Evolutionary conservation across 2,113 vertebrate genomes (phyloP).

Genomic region (Bubo blakistoni): DNA sequence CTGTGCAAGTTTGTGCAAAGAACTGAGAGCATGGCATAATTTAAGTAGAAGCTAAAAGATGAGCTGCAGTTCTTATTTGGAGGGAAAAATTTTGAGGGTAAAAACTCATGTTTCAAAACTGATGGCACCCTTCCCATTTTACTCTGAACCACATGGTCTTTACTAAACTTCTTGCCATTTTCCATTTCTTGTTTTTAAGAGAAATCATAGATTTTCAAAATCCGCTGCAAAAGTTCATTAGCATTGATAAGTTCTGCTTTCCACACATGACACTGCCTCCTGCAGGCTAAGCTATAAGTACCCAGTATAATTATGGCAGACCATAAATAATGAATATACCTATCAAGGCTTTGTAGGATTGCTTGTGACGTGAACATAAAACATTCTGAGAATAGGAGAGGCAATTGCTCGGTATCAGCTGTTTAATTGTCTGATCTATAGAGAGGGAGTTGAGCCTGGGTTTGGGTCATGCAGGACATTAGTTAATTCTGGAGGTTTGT

Average conservation of each 20-base stretch:
- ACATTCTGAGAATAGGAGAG: background rate
- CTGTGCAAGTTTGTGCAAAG: background rate
- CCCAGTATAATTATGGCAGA: background rate
- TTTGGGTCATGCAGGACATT: background rate
- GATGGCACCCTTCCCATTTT: background rate
- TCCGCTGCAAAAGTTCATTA: background rate
- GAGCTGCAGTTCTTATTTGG: background rate
- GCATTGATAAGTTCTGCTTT: background rate
- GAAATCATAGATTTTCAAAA: background rate
- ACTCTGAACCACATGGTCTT: background rate
- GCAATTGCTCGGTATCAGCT: background rate
- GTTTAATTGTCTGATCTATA: background rate
- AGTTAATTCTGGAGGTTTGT: background rate
- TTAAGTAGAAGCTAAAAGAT: background rate
- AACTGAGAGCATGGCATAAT: background rate
- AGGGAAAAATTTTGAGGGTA: background rate
- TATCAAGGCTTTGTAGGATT: slow-evolving; percentile 5
- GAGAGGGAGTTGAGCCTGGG: background rate
- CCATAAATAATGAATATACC: slow-evolving; percentile 50
- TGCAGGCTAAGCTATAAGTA: slow-evolving; percentile 23
- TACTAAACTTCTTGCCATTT: background rate
- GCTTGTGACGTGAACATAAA: background rate
- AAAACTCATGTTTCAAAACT: background rate
- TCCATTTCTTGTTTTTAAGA: background rate
- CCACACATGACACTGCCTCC: slow-evolving; percentile 25